A percentile compares a stretch with the other conserved stretches of the same genome.
Evolutionary conservation across 2,888 invertebrate species (phyloP).

Genomic region (Phalera bucephala): DNA sequence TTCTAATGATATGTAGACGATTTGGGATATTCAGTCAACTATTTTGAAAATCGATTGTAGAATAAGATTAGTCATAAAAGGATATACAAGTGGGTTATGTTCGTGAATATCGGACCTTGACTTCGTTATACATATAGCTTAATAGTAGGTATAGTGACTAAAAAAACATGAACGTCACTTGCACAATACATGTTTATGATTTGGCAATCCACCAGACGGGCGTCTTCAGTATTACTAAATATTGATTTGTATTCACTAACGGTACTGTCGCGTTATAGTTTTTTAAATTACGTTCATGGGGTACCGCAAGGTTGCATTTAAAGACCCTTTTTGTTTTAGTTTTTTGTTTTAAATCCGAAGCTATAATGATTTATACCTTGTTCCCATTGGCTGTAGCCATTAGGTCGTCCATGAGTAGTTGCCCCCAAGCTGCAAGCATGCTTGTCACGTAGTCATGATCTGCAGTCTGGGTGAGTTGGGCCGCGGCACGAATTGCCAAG

Average conservation of each 20-base stretch:
- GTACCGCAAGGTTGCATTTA: constrained; percentile 16
- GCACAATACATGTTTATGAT: background rate
- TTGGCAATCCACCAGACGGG: constrained; percentile 3
- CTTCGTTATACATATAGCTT: too few relatives aligned
- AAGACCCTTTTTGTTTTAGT: constrained; percentile 8
- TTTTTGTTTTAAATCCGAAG: background rate
- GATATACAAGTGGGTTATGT: too few relatives aligned
- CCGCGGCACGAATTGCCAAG: constrained; percentile 79
- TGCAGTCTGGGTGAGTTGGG: constrained; percentile 80
- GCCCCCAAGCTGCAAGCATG: constrained; percentile 91
- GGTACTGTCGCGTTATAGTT: background rate
- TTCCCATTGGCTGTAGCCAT: constrained; percentile 85
- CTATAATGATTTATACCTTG: constrained; percentile 44
- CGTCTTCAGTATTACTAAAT: constrained; percentile 4
- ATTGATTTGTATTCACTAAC: constrained; percentile 3
- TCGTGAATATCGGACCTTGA: too few relatives aligned
- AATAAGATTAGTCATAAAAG: too few relatives aligned
- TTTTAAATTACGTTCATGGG: constrained; percentile 6
- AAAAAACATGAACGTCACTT: too few relatives aligned
- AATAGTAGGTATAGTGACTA: too few relatives aligned
- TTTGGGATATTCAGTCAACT: too few relatives aligned
- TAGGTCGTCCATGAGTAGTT: constrained; percentile 88
- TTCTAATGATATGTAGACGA: too few relatives aligned
- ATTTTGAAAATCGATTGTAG: too few relatives aligned
- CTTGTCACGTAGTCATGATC: constrained; percentile 90